Evolutionary conservation across 2,888 invertebrate genomes (phyloP).

Genomic region (Tuberolachnus salignus): DNA sequence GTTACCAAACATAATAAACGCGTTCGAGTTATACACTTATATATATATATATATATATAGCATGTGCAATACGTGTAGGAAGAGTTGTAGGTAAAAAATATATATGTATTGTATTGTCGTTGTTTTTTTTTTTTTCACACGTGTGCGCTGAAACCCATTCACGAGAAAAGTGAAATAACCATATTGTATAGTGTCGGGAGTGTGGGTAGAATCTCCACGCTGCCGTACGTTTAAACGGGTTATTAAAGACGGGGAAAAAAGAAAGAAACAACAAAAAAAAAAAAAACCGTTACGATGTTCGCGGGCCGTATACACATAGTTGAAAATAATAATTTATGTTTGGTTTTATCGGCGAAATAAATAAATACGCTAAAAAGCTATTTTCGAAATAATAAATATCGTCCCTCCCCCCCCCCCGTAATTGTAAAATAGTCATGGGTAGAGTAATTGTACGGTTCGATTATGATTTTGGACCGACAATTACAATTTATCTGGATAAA

Average conservation of each 20-base stretch:
- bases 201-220: constrained; percentile 3
- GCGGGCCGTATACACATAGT: too few relatives aligned
- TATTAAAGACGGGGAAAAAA: background rate
- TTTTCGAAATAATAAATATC: too few relatives aligned
- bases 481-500: too few relatives aligned
- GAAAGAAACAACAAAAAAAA: too few relatives aligned
- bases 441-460: too few relatives aligned
- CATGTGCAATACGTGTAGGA: constrained; percentile 47
- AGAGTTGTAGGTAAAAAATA: constrained; percentile 11
- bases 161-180: constrained; percentile 11
- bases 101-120: constrained; percentile 27
- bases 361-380: too few relatives aligned
- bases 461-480: too few relatives aligned
- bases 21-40: constrained; percentile 51
- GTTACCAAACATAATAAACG: constrained; percentile 51
- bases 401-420: too few relatives aligned
- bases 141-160: constrained; percentile 15
- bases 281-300: too few relatives aligned
- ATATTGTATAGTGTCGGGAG: background rate
- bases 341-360: too few relatives aligned
- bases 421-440: too few relatives aligned
- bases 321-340: too few relatives aligned
- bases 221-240: background rate
- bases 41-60: constrained; percentile 1
- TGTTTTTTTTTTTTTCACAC: constrained; percentile 21